Evolutionary conservation across 2,113 vertebrate species (phyloP).

Genomic region (Gymnorhina tibicen): DNA sequence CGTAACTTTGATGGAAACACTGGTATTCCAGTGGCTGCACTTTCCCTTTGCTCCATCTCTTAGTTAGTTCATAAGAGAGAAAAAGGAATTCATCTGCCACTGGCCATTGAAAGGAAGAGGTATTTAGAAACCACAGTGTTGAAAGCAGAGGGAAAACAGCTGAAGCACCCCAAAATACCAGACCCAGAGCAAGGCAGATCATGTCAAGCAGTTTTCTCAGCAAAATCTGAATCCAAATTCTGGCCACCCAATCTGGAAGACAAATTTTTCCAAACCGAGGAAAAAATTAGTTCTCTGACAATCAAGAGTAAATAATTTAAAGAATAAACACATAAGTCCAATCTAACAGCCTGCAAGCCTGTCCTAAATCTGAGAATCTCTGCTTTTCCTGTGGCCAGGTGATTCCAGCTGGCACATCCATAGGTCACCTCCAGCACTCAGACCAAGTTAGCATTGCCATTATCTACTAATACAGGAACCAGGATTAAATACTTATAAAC

Average conservation of each 20-base stretch:
- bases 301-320: neutral
- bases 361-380: neutral
- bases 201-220: neutral
- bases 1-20: neutral
- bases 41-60: neutral
- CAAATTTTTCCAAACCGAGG: neutral
- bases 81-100: neutral
- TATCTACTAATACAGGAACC: neutral
- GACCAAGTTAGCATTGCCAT: neutral
- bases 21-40: neutral
- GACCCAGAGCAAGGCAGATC: neutral
- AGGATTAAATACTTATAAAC: neutral
- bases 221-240: neutral
- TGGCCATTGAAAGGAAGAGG: neutral
- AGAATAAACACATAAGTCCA: neutral
- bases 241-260: neutral
- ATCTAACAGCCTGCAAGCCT: neutral
- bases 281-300: neutral
- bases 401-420: neutral
- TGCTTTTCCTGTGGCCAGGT: neutral
- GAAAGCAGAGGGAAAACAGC: neutral
- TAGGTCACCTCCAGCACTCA: neutral
- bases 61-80: neutral
- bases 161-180: neutral
- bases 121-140: neutral